These are phyloP conservation scores for Mallotus villosus DNA, from an alignment of 2,797 vertebrate genomes.

Conservation along the genomic window DNA sequence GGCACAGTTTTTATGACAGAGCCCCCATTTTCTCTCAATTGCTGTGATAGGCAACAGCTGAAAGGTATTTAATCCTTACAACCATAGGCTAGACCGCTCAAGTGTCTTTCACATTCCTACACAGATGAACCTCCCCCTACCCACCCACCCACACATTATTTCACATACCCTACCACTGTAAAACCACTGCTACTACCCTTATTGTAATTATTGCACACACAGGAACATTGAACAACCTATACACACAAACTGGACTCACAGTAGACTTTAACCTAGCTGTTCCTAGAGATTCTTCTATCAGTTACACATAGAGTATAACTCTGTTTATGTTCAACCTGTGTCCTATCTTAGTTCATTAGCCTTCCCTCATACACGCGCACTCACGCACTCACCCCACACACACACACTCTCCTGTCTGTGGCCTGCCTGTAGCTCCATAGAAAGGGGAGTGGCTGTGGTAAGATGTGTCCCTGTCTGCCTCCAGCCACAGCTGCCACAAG, in stretches of 20 bases:
- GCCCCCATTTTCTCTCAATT: not conserved
- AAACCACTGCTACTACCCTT: conserved; percentile 3
- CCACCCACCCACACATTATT: not conserved
- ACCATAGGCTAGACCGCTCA: conserved; percentile 8
- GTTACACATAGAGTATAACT: not conserved
- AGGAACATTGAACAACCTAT: not conserved
- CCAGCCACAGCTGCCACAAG: conserved; percentile 13
- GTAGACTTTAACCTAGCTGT: conserved; percentile 1
- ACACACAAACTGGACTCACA: not conserved
- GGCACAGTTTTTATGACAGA: not conserved
- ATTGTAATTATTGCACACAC: not conserved
- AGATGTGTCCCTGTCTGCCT: conserved; percentile 16
- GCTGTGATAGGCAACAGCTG: conserved; percentile 21
- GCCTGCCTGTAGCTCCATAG: not conserved
- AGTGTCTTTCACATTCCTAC: conserved; percentile 2
- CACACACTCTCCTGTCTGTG: conserved; percentile 3
- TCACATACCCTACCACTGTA: not conserved
- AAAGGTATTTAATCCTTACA: conserved; percentile 22
- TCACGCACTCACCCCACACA: conserved; percentile 7
- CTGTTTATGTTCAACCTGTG: not conserved
- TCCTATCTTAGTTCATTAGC: not conserved
- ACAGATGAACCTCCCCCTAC: not conserved
- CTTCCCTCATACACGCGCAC: not conserved
- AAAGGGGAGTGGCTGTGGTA: conserved; percentile 4
- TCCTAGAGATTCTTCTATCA: not conserved